Base-by-base conservation (phyloP, 2,888 invertebrate species). In the Protophormia terraenovae region DNA sequence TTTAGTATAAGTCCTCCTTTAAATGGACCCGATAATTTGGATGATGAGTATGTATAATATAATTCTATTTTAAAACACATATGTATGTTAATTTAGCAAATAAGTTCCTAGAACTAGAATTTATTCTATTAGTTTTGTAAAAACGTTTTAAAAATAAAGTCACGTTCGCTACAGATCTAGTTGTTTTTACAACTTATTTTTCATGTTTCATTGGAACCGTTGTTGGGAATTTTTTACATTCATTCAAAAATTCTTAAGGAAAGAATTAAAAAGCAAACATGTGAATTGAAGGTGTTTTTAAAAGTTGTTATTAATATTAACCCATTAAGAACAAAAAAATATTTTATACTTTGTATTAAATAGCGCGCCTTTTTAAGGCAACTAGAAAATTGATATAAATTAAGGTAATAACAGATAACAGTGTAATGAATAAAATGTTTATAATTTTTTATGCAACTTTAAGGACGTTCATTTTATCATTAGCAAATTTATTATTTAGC, bases 41-140 rank as follows among this genome's bases (percentile, higher is more conserved):
- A 85, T 32, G 81, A 81, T 73, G 84, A 85, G 84, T 85, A 85
- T 78, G 84, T 84, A 35, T 19, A 35, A 0, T n/a, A 16, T 75
- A n/a, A 4, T 27, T 73, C 29, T 29, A 53, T n/a, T 32, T 45
- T 10, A 8, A 19, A 19, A 47, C 10, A 47, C 8, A 47, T 47
- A 47, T 19, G 19, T 19, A 19, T 58, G 27, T n/a, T n/a, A 24
- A 41, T 64, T 41, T 41, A 38, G 22, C 14, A 24, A 53, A 53
- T 53, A 53, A 53, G 14, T 53, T 53, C 14, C 6, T 22, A 22
- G 14, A 22, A 53, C 6, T 22, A 22, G 14, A 22, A 53, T 24
- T 53, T 6, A 14, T 53, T 53, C 24, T 27, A 24, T 14, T 14
- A 53, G 19, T 19, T 38, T 38, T 19, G 29, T 19, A 35, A 35